Evolutionary conservation across 2,113 vertebrate species (phyloP), one percentile per base, ranked within the genome.

Genomic region (Capreolus pygargus): DNA sequence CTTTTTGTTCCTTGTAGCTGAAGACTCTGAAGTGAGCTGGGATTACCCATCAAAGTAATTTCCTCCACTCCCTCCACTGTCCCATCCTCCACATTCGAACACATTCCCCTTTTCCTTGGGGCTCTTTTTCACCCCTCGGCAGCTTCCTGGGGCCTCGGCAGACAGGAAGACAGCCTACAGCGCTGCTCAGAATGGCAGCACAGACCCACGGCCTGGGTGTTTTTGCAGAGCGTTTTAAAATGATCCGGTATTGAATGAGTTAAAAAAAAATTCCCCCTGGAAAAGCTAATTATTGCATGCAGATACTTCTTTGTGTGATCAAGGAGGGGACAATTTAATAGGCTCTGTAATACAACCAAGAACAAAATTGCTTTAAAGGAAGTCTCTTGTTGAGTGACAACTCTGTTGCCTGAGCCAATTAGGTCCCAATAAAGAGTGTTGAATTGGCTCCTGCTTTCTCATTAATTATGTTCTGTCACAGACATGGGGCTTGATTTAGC

Each of bases 391-490:
- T 99, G 99, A 99, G 99, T 99, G 99, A 99, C 99, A 99, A 99
- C 99, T 99, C 99, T 99, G 99, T 99, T 99, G 99, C 99, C 98
- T 99, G 99, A 99, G 99, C 99, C 99, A 99, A 99, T 99, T 99
- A 99, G 99, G 99, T 99, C 99, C 99, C 99, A 99, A 99, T 99
- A 99, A 99, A 99, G 98, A 99, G 98, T 99, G 99, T 99, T 99
- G 99, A 99, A 99, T 99, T 99, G 99, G 99, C 99, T 99, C 98
- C 99, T 99, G 98, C 99, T 99, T 99, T 99, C 99, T 99, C 98
- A 99, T 99, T 99, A 99, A 99, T 99, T 99, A 99, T 99, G 99
- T 99, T 99, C 99, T 99, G 99, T 99, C 99, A 99, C 99, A 99
- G 99, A 99, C 99, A 99, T 99, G 99, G 99, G 99, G 99, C 99